Base-by-base conservation (phyloP, 1,140 invertebrate species). In the Lucilia sericata region DNA sequence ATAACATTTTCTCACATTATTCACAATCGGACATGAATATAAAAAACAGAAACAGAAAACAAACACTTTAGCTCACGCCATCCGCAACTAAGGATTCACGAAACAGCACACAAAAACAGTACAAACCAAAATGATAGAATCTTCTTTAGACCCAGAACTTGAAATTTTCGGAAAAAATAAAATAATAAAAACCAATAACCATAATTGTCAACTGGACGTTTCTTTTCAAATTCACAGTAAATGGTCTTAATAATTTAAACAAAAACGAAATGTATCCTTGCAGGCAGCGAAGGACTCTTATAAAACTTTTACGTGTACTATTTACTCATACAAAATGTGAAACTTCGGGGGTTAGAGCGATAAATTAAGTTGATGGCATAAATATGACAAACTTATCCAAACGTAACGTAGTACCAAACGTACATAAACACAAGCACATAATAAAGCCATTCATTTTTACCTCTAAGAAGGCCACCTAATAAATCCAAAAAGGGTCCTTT, bases 1-100 rank as follows among this genome's bases (percentile, higher is more conserved):
- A 70, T 70, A 70, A 70, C 65, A 70, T 70, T 70, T 70, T 70
- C 65, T 70, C 65, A 70, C 65, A 70, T 70, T 70, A 21, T 70
- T 70, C 19, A 70, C 65, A 70, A 70, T 25, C 65, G 19, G n/a
- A 70, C 65, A 70, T 10, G 65, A 70, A 17, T 3, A 70, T 21
- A 21, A 21, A 30, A 30, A n/a, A 60, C 55, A 42, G 17, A 60
- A 60, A 60, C 55, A n/a, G n/a, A 60, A 70, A 70, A 21, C 65
- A 19, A 70, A 70, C 65, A 70, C 65, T 70, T 70, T 25, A 70
- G n/a, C 65, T 70, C 65, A 70, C 65, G 65, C n/a, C 65, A 70
- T 70, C 9, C 7, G 21, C 17, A 70, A 70, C n/a, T 19, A 21
- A 70, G 65, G 65, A 70, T 70, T 21, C 65, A 70, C 12, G 19